Base-by-base conservation (phyloP, 2,113 vertebrate genomes). In the Hydropotes inermis region DNA sequence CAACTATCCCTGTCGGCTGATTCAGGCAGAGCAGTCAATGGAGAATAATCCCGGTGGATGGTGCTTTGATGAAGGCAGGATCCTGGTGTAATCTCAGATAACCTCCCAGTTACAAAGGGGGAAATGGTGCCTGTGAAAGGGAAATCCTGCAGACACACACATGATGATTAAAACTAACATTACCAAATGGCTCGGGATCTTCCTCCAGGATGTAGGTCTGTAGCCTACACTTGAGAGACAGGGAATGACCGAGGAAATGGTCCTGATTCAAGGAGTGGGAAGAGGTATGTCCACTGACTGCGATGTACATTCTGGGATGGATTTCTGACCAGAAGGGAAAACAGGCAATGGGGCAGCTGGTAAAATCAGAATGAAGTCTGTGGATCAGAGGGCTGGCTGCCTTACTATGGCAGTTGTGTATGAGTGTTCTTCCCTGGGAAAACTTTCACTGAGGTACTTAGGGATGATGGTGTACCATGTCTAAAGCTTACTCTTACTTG, bases 61-160 rank as follows among this genome's bases (percentile, higher is more conserved):
- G 85, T 36, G 10, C 47, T 74, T 16, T 76, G 58, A 43, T 9
- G 45, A 96, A 39, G 85, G 23, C 90, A 61, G 79, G 81, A 79
- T 23, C 14, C 25, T 12, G 55, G 43, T 13, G 23, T 39, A 61
- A 90, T 12, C 87, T 89, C 45, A 83, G 9, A 70, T 25, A 36
- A 36, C 5, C 84, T 87, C 17, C 12, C 58, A 17, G 19, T 79
- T 36, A 45, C 28, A 30, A 33, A 36, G 5, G 1, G n/a, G 9
- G 25, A 78, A 87, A 78, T 0, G 23, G 70, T 3, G 3, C 25
- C 74, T 64, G 64, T 39, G 36, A 8, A 83, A 36, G 47, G 8
- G 30, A 92, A 94, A 87, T 30, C 6, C 28, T 54, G 43, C 47
- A 43, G 45, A 54, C 52, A 28, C 36, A 25, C 33, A n/a, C 7